phyloP scores from a whole-genome alignment of 2,113 vertebrate genomes.

The Cephalopterus ornatus region DNA sequence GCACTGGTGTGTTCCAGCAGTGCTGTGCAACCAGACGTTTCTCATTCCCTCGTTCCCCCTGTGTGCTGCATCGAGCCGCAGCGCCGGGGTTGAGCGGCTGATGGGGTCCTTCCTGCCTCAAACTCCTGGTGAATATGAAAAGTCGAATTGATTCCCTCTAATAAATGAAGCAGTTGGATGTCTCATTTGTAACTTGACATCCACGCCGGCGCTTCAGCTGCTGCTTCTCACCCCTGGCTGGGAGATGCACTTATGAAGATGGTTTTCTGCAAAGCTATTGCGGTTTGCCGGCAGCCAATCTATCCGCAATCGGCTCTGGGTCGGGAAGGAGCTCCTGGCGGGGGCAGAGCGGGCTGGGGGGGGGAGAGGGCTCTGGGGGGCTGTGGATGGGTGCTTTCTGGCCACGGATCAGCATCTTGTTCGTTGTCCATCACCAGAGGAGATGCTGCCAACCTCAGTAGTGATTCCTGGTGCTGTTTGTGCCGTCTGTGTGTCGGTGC shows the following conservation, averaged over 20 bases:
- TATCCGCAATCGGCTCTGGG: background rate
- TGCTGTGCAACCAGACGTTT: background rate
- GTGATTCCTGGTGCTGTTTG: rapidly evolving
- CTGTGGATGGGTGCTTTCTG: background rate
- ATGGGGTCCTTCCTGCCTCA: conserved; percentile 10
- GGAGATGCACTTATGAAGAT: conserved; percentile 39
- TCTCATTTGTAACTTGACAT: conserved; percentile 61
- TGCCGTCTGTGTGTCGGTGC: rapidly evolving
- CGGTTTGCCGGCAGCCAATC: background rate
- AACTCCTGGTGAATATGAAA: background rate
- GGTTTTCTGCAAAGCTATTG: conserved; percentile 18
- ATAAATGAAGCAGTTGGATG: conserved; percentile 63
- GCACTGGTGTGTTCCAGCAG: rapidly evolving
- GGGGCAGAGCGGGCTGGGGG: background rate
- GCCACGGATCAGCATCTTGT: rapidly evolving
- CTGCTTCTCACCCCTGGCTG: conserved; percentile 28
- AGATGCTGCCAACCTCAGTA: rapidly evolving
- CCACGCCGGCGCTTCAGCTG: conserved; percentile 13
- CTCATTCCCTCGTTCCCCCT: background rate
- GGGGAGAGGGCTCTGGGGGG: background rate
- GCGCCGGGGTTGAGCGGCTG: background rate
- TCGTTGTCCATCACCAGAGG: rapidly evolving
- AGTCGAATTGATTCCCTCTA: conserved; percentile 44
- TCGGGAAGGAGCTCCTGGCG: background rate
- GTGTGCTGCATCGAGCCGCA: rapidly evolving